Evolutionary conservation across 2,113 vertebrate genomes (phyloP).

Genomic region (Rafetus swinhoei): DNA sequence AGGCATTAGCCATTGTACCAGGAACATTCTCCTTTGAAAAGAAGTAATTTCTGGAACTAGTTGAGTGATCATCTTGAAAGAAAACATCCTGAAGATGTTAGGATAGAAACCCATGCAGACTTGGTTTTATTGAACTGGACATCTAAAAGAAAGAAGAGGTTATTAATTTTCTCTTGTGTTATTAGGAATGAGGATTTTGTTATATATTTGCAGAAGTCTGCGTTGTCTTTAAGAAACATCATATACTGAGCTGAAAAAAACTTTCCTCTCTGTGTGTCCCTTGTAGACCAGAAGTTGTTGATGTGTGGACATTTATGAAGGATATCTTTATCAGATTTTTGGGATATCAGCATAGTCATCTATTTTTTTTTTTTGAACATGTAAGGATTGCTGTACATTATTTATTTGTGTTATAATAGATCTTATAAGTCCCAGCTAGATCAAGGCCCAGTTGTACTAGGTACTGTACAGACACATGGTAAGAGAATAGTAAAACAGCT

Average conservation of each 20-base stretch:
- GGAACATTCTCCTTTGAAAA: neutral
- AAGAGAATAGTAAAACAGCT: conserved; percentile 50
- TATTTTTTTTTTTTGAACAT: neutral
- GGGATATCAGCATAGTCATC: neutral
- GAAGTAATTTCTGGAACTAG: neutral
- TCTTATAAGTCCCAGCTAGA: neutral
- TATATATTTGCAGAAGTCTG: neutral
- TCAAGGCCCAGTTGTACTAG: conserved; percentile 52
- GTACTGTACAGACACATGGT: conserved; percentile 48
- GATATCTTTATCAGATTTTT: neutral
- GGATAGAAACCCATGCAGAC: neutral
- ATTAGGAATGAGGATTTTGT: neutral
- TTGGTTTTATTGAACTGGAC: neutral
- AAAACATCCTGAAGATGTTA: neutral
- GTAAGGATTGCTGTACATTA: conserved; percentile 8
- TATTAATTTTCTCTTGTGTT: neutral
- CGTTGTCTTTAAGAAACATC: neutral
- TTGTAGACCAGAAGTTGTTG: neutral
- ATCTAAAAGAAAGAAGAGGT: neutral
- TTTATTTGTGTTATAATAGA: conserved; percentile 11
- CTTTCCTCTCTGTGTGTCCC: neutral
- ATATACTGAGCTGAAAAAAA: neutral
- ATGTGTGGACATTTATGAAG: neutral
- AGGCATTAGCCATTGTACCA: neutral
- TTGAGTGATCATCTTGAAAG: neutral